Percentiles rank a stretch among this genome's conserved stretches.
phyloP scores from a whole-genome alignment of 2,888 invertebrate species.

The Dryomyza anilis region DNA sequence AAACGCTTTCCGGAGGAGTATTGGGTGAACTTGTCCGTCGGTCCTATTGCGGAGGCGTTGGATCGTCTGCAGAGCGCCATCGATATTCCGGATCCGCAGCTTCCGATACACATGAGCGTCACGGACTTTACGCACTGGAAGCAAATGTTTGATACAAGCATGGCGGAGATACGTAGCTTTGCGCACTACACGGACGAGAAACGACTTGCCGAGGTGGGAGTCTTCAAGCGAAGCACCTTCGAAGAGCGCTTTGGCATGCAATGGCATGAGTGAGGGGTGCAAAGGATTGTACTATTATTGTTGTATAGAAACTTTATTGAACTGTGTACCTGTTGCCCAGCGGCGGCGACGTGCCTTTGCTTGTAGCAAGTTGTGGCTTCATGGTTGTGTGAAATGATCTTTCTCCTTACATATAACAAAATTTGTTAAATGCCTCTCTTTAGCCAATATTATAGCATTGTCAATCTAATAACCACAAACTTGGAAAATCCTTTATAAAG shows the following conservation, averaged over 20 bases:
- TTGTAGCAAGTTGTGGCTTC: too few species aligned
- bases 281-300: not conserved
- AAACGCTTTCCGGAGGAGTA: slow-evolving; percentile 55
- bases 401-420: too few species aligned
- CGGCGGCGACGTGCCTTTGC: too few species aligned
- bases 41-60: slow-evolving; percentile 41
- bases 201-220: slow-evolving; percentile 7
- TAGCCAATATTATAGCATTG: too few species aligned
- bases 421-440: too few species aligned
- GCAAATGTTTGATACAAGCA: slow-evolving; percentile 17
- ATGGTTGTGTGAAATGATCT: too few species aligned
- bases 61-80: slow-evolving; percentile 21
- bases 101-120: slow-evolving; percentile 21
- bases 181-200: slow-evolving; percentile 17
- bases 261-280: slow-evolving; percentile 11
- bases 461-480: too few species aligned
- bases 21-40: slow-evolving; percentile 54
- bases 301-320: not conserved
- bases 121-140: slow-evolving; percentile 20
- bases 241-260: slow-evolving; percentile 16
- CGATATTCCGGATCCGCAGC: slow-evolving; percentile 20
- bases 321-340: not conserved
- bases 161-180: slow-evolving; percentile 18
- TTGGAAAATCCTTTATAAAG: too few species aligned
- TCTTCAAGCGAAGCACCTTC: slow-evolving; percentile 13